Base-by-base conservation (phyloP, 1,140 invertebrate species). In the Drosophila elegans region DNA sequence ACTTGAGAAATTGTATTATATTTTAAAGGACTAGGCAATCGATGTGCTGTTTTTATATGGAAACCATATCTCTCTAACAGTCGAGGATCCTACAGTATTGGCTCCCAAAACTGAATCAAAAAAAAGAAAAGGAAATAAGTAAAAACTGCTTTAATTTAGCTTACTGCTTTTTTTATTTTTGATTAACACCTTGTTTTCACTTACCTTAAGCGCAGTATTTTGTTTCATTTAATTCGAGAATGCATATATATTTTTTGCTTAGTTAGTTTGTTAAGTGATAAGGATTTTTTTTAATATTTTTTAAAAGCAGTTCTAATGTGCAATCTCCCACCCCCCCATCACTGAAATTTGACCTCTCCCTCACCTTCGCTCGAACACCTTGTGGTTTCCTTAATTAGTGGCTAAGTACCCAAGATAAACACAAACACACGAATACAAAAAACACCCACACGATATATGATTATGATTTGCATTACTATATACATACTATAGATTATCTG, bases 341-440 rank as follows among this genome's bases (percentile, higher is more conserved):
- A 63, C 13, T 45, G 25, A 56, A 56, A 25, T 44, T 46, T 36
- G 32, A 45, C 36, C 74, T 46, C 53, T 56, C 41, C 34, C 46
- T 55, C 32, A 60, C 41, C 56, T 46, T 63, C 38, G 45, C 21
- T 59, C 53, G 48, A 48, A 69, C 32, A 29, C 13, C 55, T 71
- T 80, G 74, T 85, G 82, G 81, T 85, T 85, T 85, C 81, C 83
- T 86, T 86, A 86, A 88, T 69, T 86, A 86, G 83, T 69, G 42
- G 56, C 67, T 86, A 86, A 86, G 83, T 69, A 73, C 52, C 71
- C 38, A 16, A 34, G 4, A 32, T 38, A 34, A 66, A 39, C 34
- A 45, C 49, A 34, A 66, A 39, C 34, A 45, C 49, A 69, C 12
- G 25, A 52, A 48, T n/a, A 66, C 13, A 55, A 7, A 41, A 10